These are phyloP conservation scores for Strigops habroptila DNA, from an alignment of 2,113 vertebrate genomes.

Conservation along the genomic window DNA sequence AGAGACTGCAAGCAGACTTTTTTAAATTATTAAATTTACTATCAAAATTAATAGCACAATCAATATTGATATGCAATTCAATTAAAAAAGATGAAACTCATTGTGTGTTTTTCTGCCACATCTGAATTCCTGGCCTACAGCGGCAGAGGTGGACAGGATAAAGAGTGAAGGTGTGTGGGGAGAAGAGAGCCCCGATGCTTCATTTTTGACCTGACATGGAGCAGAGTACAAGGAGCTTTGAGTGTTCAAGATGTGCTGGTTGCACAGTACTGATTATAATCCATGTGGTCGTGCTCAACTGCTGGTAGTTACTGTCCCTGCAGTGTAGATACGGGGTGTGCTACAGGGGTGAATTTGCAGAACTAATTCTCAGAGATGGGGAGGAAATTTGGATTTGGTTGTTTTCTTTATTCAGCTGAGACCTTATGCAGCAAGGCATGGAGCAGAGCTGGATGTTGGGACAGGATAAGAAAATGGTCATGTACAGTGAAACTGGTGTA, in stretches of 20 bases:
- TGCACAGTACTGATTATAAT: neutral
- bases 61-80: constrained; percentile 59
- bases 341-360: neutral
- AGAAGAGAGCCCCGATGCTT: neutral
- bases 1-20: neutral
- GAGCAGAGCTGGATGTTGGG: neutral
- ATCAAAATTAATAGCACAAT: constrained; percentile 58
- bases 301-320: neutral
- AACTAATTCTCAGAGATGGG: neutral
- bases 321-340: neutral
- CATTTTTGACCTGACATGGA: neutral
- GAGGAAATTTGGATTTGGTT: neutral
- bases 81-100: constrained; percentile 36
- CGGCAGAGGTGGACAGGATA: neutral
- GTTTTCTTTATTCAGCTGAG: neutral
- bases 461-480: fast-evolving
- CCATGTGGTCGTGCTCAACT: fast-evolving
- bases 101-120: neutral
- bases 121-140: neutral
- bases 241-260: neutral
- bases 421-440: neutral
- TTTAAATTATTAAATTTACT: constrained; percentile 44
- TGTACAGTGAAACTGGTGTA: neutral
- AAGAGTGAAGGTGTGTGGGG: neutral
- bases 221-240: neutral